Conservation (phyloP, 2,113 vertebrate genomes). For the Marmota flaviventris region DNA sequence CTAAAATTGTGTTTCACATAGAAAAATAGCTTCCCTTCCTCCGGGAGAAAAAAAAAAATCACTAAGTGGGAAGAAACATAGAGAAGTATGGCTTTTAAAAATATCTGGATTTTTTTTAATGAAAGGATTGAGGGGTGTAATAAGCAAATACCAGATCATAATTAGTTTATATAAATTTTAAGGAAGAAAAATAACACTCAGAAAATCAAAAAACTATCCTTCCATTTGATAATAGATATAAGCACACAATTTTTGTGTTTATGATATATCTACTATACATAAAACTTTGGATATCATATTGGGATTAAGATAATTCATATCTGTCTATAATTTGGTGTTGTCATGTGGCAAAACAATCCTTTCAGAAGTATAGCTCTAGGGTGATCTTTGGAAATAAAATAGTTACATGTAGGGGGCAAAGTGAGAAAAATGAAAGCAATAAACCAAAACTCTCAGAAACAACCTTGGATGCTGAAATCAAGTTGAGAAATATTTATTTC, state of each 20-base stretch:
- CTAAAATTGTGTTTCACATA: background rate
- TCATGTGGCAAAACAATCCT: background rate
- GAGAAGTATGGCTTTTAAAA: background rate
- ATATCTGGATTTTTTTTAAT: background rate
- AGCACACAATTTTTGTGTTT: background rate
- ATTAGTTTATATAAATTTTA: background rate
- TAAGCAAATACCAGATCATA: background rate
- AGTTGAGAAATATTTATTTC: background rate
- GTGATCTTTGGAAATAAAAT: background rate
- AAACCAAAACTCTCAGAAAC: background rate
- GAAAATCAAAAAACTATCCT: background rate
- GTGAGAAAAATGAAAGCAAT: background rate
- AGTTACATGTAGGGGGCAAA: background rate
- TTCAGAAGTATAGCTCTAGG: background rate
- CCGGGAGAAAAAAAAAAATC: background rate
- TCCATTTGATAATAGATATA: background rate
- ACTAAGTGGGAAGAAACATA: background rate
- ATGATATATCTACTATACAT: background rate
- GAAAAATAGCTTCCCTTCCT: background rate
- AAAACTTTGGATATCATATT: background rate
- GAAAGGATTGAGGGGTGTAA: background rate
- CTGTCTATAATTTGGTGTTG: background rate
- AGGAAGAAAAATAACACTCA: background rate
- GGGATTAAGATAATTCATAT: background rate
- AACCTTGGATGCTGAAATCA: background rate